Percentiles rank a stretch among this genome's conserved stretches.
phyloP scores from a whole-genome alignment of 1,140 invertebrate species.

The Phthorimaea operculella region DNA sequence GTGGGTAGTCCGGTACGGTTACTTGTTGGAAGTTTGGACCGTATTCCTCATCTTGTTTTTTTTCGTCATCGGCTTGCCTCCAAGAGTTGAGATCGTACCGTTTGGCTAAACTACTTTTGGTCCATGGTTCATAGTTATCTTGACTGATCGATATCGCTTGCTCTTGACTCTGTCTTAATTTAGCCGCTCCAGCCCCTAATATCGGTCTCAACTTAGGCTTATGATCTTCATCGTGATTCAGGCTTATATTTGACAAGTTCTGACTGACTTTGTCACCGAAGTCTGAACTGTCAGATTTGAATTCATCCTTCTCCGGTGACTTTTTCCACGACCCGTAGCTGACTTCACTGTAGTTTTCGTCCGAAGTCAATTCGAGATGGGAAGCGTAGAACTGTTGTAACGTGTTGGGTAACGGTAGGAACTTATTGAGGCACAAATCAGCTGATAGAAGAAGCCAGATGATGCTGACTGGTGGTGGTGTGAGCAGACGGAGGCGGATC shows the following conservation, averaged over 20 bases:
- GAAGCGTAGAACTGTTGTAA: slow-evolving; percentile 59
- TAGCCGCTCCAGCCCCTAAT: slow-evolving; percentile 49
- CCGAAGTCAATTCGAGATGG: slow-evolving; percentile 44
- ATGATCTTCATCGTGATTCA: slow-evolving; percentile 43
- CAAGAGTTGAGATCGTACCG: slow-evolving; percentile 56
- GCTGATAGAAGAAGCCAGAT: slow-evolving; percentile 55
- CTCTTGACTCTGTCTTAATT: slow-evolving; percentile 48
- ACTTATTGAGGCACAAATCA: slow-evolving; percentile 57
- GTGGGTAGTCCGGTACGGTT: slow-evolving; percentile 39
- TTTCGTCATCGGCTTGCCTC: slow-evolving; percentile 45
- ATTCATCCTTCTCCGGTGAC: slow-evolving; percentile 32
- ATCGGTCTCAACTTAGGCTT: slow-evolving; percentile 58
- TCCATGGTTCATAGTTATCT: slow-evolving; percentile 47
- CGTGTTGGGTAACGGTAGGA: slow-evolving; percentile 52
- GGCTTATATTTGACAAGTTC: slow-evolving; percentile 41
- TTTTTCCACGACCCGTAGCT: slow-evolving; percentile 61
- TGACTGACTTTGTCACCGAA: slow-evolving; percentile 31
- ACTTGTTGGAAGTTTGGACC: slow-evolving; percentile 15
- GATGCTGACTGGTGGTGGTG: slow-evolving; percentile 46
- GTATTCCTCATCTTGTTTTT: slow-evolving; percentile 36
- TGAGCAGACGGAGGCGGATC: slow-evolving; percentile 44
- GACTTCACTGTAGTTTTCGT: slow-evolving; percentile 54
- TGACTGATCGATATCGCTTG: slow-evolving; percentile 31
- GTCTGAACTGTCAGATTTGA: slow-evolving; percentile 15
- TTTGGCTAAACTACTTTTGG: slow-evolving; percentile 42